Evolutionary conservation across 1,140 invertebrate species (phyloP).

Genomic region (Trichonephila inaurata): DNA sequence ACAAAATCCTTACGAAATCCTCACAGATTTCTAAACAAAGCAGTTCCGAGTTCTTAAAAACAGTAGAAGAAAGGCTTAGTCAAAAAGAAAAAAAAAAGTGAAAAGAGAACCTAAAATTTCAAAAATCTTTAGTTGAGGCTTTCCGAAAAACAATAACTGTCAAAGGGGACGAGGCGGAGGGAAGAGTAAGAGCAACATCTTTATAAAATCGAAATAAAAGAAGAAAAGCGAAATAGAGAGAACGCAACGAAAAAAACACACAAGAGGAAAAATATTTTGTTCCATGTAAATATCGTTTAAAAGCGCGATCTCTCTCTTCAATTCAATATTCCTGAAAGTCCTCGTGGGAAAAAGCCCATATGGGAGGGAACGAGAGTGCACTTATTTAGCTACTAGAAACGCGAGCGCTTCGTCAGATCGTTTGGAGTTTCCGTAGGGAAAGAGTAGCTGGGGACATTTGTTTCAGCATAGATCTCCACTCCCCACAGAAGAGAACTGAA

Average conservation of each 20-base stretch:
- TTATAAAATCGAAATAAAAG: conserved; percentile 1
- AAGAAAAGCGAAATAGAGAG: background rate
- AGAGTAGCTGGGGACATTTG: conserved; percentile 45
- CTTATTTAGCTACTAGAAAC: conserved; percentile 70
- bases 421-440: conserved; percentile 39
- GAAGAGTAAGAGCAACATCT: background rate
- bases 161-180: background rate
- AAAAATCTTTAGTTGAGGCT: background rate
- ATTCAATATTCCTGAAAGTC: conserved; percentile 66
- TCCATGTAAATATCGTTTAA: conserved; percentile 75
- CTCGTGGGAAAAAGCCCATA: conserved; percentile 35
- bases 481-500: background rate
- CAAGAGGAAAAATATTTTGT: conserved; percentile 41
- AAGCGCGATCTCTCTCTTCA: conserved; percentile 66
- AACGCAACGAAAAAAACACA: background rate
- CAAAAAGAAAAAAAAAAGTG: background rate
- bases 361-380: conserved; percentile 31
- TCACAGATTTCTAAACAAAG: background rate
- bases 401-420: conserved; percentile 54
- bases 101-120: background rate
- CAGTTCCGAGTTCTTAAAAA: background rate
- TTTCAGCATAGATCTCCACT: background rate
- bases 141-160: conserved; percentile 23
- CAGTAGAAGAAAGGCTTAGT: background rate
- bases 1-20: background rate